Evolutionary conservation across 1,140 invertebrate species (phyloP).

Genomic region (Drosophila setifemur): DNA sequence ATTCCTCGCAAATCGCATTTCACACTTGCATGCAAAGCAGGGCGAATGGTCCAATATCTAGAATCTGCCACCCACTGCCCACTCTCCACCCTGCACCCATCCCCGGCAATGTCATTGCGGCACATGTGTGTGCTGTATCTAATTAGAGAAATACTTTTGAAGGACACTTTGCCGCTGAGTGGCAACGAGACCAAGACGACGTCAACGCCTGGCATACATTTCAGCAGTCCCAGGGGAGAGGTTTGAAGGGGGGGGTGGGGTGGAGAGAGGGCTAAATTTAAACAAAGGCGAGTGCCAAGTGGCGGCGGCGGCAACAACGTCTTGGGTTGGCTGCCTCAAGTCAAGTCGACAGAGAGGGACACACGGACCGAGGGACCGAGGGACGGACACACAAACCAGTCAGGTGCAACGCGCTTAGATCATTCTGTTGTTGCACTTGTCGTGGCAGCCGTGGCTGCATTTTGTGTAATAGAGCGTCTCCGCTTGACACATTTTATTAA

Average conservation of each 20-base stretch:
- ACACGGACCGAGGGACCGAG: background rate
- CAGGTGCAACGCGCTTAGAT: constrained; percentile 56
- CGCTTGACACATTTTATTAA: constrained; percentile 78
- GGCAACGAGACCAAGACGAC: constrained; percentile 56
- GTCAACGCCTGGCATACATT: constrained; percentile 55
- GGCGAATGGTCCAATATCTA: constrained; percentile 41
- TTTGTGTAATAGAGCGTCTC: constrained; percentile 69
- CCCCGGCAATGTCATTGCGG: constrained; percentile 31
- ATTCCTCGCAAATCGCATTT: constrained; percentile 56
- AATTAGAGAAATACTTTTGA: constrained; percentile 80
- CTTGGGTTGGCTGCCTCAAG: constrained; percentile 26
- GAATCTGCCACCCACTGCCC: no score
- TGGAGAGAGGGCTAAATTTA: constrained; percentile 55
- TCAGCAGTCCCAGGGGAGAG: constrained; percentile 1
- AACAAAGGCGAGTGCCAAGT: constrained; percentile 49
- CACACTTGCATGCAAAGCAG: constrained; percentile 51
- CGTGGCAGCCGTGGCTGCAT: constrained; percentile 15
- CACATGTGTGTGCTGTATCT: constrained; percentile 56
- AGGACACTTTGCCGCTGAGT: constrained; percentile 67
- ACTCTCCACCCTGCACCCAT: background rate
- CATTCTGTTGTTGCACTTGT: constrained; percentile 11
- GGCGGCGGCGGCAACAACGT: constrained; percentile 29
- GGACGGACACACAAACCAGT: constrained; percentile 20
- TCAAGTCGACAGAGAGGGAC: constrained; percentile 5
- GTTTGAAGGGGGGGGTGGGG: background rate